Conservation (phyloP, 2,888 invertebrate species). For the Ptilodon capucinus region DNA sequence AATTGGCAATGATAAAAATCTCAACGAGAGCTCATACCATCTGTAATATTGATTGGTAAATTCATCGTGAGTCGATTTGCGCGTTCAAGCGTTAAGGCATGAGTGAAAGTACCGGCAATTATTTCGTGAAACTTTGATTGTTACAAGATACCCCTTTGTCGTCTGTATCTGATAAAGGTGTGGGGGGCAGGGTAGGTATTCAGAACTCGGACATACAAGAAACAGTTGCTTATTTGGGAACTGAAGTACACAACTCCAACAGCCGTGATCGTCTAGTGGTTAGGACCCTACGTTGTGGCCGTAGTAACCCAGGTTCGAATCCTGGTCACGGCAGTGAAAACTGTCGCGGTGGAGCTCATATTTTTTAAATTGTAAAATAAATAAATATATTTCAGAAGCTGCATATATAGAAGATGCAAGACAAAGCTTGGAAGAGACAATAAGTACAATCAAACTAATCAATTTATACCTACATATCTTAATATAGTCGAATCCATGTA, state of each 20-base stretch:
- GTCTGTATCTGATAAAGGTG: neutral
- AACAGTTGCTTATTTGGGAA: neutral
- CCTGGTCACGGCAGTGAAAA: slow-evolving; percentile 85
- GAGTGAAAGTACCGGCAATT: slow-evolving; percentile 13
- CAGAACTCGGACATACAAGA: neutral
- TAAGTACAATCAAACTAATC: too few species aligned
- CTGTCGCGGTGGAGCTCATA: slow-evolving; percentile 41
- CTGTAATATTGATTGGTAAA: slow-evolving; percentile 32
- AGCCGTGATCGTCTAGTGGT: slow-evolving; percentile 87
- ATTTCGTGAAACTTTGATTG: neutral
- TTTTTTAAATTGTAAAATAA: too few species aligned
- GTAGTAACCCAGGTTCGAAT: slow-evolving; percentile 87
- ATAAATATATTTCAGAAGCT: too few species aligned
- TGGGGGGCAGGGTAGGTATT: slow-evolving; percentile 8
- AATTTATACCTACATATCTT: neutral
- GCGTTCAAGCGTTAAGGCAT: slow-evolving; percentile 25
- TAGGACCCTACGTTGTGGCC: slow-evolving; percentile 88
- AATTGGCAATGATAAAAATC: slow-evolving; percentile 26
- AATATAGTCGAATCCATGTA: neutral
- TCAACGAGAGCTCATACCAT: slow-evolving; percentile 17
- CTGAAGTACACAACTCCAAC: slow-evolving; percentile 11
- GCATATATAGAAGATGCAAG: too few species aligned
- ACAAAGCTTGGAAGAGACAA: too few species aligned
- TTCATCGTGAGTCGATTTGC: slow-evolving; percentile 32
- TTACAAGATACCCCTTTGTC: neutral